phyloP scores from a whole-genome alignment of 2,888 invertebrate genomes.

The Hartigia nigra region DNA sequence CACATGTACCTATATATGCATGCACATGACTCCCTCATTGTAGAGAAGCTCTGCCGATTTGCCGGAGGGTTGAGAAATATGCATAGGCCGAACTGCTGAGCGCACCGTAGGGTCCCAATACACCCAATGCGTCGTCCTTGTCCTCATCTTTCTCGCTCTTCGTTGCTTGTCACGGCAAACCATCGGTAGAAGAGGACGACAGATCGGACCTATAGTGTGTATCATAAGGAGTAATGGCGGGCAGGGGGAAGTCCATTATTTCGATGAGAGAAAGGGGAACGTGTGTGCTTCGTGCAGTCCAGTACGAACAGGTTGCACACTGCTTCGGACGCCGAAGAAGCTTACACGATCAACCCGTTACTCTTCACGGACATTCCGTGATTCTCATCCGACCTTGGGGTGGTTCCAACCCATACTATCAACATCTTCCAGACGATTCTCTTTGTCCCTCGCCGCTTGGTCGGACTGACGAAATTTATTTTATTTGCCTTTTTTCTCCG shows the following conservation, averaged over 20 bases:
- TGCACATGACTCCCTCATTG: background rate
- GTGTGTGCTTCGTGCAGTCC: background rate
- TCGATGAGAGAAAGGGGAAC: constrained; percentile 3
- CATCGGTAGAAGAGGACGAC: background rate
- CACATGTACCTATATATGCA: constrained; percentile 1
- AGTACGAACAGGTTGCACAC: constrained; percentile 9
- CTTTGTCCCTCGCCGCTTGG: background rate
- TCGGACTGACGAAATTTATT: background rate
- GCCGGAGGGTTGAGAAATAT: constrained; percentile 10
- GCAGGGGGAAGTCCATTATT: constrained; percentile 5
- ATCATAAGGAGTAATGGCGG: background rate
- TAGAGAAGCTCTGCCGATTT: background rate
- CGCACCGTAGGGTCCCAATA: background rate
- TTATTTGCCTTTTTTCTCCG: background rate
- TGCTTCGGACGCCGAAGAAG: constrained; percentile 14
- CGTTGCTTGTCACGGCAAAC: background rate
- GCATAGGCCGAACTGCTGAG: background rate
- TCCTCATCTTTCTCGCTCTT: background rate
- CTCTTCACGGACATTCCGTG: constrained; percentile 26
- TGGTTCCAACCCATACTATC: constrained; percentile 23
- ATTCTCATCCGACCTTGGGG: constrained; percentile 28
- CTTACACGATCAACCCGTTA: constrained; percentile 19
- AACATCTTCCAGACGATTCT: constrained; percentile 15
- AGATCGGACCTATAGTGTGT: background rate
- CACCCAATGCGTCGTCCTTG: background rate